Evolutionary conservation across 2,113 vertebrate genomes (phyloP), one percentile per base, ranked within the genome.

Genomic region (Bubo scandiacus): DNA sequence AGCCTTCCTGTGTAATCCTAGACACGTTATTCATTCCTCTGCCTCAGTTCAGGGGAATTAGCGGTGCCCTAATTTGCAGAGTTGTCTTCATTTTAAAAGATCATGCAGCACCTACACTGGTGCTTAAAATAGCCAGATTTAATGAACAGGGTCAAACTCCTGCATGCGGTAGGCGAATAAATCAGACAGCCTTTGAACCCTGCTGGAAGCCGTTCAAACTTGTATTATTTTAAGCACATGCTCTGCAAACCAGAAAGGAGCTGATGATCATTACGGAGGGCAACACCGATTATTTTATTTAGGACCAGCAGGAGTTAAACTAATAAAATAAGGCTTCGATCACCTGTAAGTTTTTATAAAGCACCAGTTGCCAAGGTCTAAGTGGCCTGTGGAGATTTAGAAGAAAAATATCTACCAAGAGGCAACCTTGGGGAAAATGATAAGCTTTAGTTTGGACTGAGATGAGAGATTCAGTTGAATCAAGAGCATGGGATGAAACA

Each of bases 101-200:
- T n/a, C 45, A 20, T 1, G 16, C 57, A 42, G 52, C 52, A 79
- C 54, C 61, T 45, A 57, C 54, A 26, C 0, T 27, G 49, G 34
- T 12, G 62, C 88, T 88, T 68, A 84, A 84, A 91, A 80, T 62
- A 91, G 36, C 23, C 72, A 29, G 81, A n/a, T 59, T 67, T 72
- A 72, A 72, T 2, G 16, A 65, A n/a, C 26, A 75, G 58, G 54
- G 49, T 21, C 49, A 38, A 82, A 78, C 15, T 30, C 59, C 65
- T 54, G 42, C 51, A 61, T 0, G 3, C 43, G 40, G 32, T 3
- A 43, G 66, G 54, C 9, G 66, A 75, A 30, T 23, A 70, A 70
- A 54, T 51, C 17, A 3, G 58, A 5, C 79, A 61, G 61, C 9
- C 32, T 54, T 38, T 13, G 34, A 72, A 61, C 7, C 43, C 51